Percentiles rank a stretch among this genome's conserved stretches.
These are phyloP conservation scores for Gymnocheta viridis DNA, from an alignment of 2,888 invertebrate genomes.

Conservation along the genomic window DNA sequence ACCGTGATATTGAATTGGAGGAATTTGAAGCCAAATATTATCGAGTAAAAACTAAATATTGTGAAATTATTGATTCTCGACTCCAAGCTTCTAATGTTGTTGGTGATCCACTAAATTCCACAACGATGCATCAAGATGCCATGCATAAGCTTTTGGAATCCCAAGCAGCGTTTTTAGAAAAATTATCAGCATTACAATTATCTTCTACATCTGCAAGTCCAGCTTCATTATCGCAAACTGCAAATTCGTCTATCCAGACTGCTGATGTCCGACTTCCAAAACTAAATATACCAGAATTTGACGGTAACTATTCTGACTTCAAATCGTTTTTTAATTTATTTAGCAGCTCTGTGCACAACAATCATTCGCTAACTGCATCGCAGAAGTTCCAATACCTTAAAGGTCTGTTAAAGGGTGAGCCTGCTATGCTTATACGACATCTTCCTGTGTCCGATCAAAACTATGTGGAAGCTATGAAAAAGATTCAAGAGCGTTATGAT, in stretches of 20 bases:
- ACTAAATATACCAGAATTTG: not conserved
- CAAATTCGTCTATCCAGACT: constrained; percentile 20
- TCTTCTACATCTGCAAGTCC: not conserved
- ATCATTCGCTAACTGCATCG: not conserved
- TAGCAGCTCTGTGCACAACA: not conserved
- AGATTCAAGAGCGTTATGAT: constrained; percentile 34
- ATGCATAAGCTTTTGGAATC: constrained; percentile 37
- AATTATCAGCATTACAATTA: constrained; percentile 9
- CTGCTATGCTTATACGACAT: constrained; percentile 15
- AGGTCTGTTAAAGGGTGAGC: constrained; percentile 32
- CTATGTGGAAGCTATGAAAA: constrained; percentile 19
- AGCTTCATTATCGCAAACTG: not conserved
- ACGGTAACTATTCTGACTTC: constrained; percentile 9
- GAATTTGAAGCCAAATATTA: constrained; percentile 40
- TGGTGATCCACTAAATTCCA: constrained; percentile 29
- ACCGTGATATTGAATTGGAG: constrained; percentile 23
- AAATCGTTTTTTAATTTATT: constrained; percentile 29
- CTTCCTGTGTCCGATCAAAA: constrained; percentile 13
- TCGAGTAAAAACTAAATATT: constrained; percentile 19
- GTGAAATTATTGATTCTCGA: constrained; percentile 31
- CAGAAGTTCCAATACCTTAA: constrained; percentile 36
- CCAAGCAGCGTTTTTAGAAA: constrained; percentile 38
- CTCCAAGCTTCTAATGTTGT: not conserved
- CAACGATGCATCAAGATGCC: constrained; percentile 40
- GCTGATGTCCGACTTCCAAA: constrained; percentile 50